Conservation (phyloP, 2,888 invertebrate species). For the Gymnosoma rotundatum region DNA sequence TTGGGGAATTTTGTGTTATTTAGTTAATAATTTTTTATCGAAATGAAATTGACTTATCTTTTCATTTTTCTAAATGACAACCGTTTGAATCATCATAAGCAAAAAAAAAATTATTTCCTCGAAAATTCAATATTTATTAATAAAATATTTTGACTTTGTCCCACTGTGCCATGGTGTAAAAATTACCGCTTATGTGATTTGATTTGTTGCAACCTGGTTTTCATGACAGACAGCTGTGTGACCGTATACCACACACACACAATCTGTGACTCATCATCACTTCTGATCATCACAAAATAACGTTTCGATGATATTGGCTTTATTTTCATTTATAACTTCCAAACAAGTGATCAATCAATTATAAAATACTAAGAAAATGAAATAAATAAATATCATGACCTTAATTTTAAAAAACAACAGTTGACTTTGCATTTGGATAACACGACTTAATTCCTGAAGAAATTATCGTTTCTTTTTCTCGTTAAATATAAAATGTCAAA, state of each 20-base stretch:
- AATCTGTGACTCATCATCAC: neutral
- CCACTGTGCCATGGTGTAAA: no score
- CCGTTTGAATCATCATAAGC: no score
- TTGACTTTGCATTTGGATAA: neutral
- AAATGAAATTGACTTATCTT: no score
- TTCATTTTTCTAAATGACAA: no score
- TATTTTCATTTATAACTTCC: neutral
- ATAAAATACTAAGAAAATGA: neutral
- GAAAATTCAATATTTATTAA: no score
- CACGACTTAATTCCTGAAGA: constrained; percentile 13
- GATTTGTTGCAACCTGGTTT: no score
- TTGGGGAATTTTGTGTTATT: no score
- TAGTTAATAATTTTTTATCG: no score
- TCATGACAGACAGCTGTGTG: no score
- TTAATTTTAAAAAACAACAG: constrained; percentile 22
- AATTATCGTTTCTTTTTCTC: neutral
- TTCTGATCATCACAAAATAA: neutral
- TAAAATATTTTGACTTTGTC: no score
- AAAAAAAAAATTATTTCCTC: no score
- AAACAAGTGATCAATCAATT: constrained; percentile 13
- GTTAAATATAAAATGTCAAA: constrained; percentile 30
- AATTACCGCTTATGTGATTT: no score
- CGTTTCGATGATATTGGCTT: neutral
- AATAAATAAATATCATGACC: constrained; percentile 13
- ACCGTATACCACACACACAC: neutral